phyloP scores from a whole-genome alignment of 1,140 invertebrate genomes.

The Pygmarrhopalites habei region DNA sequence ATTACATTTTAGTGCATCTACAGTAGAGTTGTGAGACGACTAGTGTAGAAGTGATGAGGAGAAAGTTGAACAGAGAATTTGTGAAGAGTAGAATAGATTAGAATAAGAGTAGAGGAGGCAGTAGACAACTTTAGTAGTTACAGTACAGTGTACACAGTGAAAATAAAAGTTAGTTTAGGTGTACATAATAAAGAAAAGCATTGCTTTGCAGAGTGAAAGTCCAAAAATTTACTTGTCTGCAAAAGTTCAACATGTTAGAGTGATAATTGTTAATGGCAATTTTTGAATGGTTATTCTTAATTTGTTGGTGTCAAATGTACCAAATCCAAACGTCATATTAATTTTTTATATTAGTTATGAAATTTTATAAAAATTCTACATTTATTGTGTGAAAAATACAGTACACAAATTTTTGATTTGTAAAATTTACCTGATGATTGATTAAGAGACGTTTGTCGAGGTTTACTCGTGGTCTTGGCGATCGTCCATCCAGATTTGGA shows the following conservation, averaged over 20 bases:
- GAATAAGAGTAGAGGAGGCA: background rate
- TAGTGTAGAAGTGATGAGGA: constrained; percentile 35
- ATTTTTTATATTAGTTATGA: no score
- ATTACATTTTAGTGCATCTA: constrained; percentile 41
- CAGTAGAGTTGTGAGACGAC: no score
- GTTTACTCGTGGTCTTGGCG: constrained; percentile 45
- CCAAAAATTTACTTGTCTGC: constrained; percentile 6
- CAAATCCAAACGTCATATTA: no score
- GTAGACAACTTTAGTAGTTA: background rate
- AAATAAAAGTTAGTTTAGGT: constrained; percentile 22
- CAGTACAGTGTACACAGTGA: background rate
- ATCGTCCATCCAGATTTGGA: constrained; percentile 41
- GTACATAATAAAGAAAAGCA: constrained; percentile 40
- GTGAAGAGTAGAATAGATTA: background rate
- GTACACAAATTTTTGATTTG: no score
- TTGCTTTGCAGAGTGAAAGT: background rate
- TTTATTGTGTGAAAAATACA: no score
- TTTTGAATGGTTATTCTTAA: no score
- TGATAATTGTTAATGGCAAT: no score
- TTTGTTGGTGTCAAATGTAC: no score
- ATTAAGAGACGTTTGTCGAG: constrained; percentile 4
- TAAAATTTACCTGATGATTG: constrained; percentile 11
- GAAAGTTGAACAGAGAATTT: constrained; percentile 21
- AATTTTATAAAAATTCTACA: no score
- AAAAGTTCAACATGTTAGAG: no score